These are phyloP conservation scores for Ptyas mucosa DNA, from an alignment of 2,113 vertebrate species.

Conservation along the genomic window DNA sequence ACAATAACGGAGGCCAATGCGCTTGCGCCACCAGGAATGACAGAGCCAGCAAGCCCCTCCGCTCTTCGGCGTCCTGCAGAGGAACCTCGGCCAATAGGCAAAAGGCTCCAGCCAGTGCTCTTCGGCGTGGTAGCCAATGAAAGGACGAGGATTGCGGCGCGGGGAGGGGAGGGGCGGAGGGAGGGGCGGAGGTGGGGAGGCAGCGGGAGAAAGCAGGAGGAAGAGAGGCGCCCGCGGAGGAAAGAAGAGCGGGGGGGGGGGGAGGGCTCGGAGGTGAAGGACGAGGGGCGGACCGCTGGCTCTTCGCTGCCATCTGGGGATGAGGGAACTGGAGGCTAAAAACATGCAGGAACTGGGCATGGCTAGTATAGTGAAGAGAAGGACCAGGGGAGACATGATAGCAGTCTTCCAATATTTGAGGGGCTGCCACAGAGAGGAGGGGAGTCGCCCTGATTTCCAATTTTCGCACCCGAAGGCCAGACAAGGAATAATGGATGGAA, in stretches of 20 bases:
- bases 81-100: constrained; percentile 27
- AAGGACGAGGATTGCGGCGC: background rate
- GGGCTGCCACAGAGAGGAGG: too few relatives aligned
- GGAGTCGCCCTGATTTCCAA: too few relatives aligned
- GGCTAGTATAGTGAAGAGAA: too few relatives aligned
- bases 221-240: background rate
- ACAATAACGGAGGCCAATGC: constrained; percentile 45
- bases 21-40: constrained; percentile 24
- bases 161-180: too few relatives aligned
- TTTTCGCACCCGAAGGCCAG: too few relatives aligned
- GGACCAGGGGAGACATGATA: too few relatives aligned
- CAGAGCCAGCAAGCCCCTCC: background rate
- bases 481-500: too few relatives aligned
- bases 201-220: accelerated
- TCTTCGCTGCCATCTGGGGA: background rate
- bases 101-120: accelerated
- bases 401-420: too few relatives aligned
- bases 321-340: too few relatives aligned
- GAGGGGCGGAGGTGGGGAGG: too few relatives aligned
- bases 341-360: too few relatives aligned
- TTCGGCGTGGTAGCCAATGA: background rate
- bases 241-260: background rate
- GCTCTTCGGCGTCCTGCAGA: constrained; percentile 8
- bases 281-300: background rate
- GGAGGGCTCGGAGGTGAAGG: background rate